Evolutionary conservation across 1,140 invertebrate species (phyloP), one percentile per base, ranked within the genome.

Genomic region (Varroa destructor): DNA sequence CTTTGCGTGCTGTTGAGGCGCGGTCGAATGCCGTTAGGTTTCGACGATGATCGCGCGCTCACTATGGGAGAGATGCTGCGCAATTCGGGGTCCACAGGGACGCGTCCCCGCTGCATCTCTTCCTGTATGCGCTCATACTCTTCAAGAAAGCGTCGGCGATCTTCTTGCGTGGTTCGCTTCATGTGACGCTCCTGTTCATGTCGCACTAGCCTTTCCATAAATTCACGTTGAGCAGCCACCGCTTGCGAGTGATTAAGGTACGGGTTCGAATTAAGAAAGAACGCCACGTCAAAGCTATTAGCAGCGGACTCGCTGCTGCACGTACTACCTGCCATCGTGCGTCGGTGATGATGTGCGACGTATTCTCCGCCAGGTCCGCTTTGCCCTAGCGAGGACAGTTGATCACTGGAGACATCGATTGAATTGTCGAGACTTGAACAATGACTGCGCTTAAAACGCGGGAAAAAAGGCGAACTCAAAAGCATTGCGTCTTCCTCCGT

Each of bases 261-360:
- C 3, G 73, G 73, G 43, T 61, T 71, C 56, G 70, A 70, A 42
- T 75, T 72, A 37, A 75, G 72, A 71, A 73, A 78, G 55, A 78
- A 74, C 10, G 76, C 75, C 4, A 78, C 75, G 55, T 78, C 76
- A 71, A 78, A 78, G 72, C 77, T 78, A 61, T 78, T 77, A 6
- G 77, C 75, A n/a, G 77, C 77, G 70, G 77, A 78, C 72, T 78
- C 77, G 37, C 77, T 78, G 71, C 77, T 78, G 71, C 77, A 78
- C 43, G 77, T 77, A 71, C 77, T 78, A 3, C 76, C 75, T 61
- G 74, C 75, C 71, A 72, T 76, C 56, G 75, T 74, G n/a, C 72
- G 36, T 14, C 64, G 71, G 61, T 73, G 55, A 51, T 72, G 71
- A 56, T 75, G 73, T 12, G 73, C n/a, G 54, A 72, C 71, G 54